These are phyloP conservation scores for Neodiprion virginianus DNA, from an alignment of 1,140 invertebrate genomes.

Conservation along the genomic window DNA sequence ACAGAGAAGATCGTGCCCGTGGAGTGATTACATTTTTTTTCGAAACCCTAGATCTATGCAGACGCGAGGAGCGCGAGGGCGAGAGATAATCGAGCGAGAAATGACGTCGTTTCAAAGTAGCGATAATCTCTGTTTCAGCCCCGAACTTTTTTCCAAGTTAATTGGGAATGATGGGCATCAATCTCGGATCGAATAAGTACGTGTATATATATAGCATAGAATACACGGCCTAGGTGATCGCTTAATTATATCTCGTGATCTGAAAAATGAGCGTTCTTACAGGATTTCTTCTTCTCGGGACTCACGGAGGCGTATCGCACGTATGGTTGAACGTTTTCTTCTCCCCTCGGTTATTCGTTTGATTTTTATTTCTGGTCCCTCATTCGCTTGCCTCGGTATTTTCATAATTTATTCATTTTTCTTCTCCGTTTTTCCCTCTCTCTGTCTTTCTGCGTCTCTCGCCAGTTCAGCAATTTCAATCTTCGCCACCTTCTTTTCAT, in stretches of 20 bases:
- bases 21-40: no score
- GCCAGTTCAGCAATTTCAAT: no score
- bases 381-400: conserved; percentile 8
- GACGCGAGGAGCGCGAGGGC: no score
- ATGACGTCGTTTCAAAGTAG: not conserved
- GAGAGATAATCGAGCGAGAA: not conserved
- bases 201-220: no score
- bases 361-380: conserved; percentile 24
- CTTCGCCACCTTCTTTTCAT: no score
- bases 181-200: no score
- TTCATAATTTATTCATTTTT: conserved; percentile 15
- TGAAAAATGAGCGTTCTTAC: conserved; percentile 12
- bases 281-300: conserved; percentile 9
- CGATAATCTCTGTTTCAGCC: not conserved
- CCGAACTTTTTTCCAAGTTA: not conserved
- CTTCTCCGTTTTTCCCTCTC: conserved; percentile 18
- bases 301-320: not conserved
- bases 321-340: not conserved
- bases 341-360: conserved; percentile 5
- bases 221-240: not conserved
- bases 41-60: no score
- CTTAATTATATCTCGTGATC: not conserved
- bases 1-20: no score
- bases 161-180: not conserved
- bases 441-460: not conserved